Base-by-base conservation (phyloP, 1,140 invertebrate species). In the Ips typographus region DNA sequence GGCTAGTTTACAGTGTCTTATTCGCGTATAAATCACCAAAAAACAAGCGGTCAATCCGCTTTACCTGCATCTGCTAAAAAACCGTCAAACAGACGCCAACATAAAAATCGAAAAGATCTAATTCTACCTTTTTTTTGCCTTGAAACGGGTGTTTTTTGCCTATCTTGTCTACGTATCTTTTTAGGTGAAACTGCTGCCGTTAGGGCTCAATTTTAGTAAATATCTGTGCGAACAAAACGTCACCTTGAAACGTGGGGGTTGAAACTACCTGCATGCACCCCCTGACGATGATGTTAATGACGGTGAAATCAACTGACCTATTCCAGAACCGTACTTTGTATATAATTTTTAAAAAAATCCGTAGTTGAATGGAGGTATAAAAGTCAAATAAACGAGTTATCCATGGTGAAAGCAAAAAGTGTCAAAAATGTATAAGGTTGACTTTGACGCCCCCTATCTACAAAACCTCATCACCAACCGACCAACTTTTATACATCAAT, bases 221-320 rank as follows among this genome's bases (percentile, higher is more conserved):
- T 67, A 67, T 67, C 65, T 67, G 49, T 59, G 56, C 65, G 65
- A 67, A 67, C 65, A 67, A 67, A 67, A 67, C 56, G 65, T 67
- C 65, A 67, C 65, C 65, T 58, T 67, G 55, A 65, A 67, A 55
- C 37, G 52, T 55, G 52, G 52, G 52, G 52, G 52, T 22, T 55
- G 52, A 4, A 55, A 40, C 65, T 67, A 67, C 65, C 65, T 67
- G 65, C 65, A 37, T 41, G 56, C 63, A 53, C 53, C 63, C 63
- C 52, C 49, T 41, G 4, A 22, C 22, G 22, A 22, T 22, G 22
- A 22, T 22, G 22, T 22, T 22, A 22, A 22, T 22, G 22, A 22
- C 22, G 22, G 22, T 22, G 47, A 53, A 47, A 5, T n/a, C n/a
- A 47, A 47, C 44, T 47, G 44, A 47, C 44, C 22, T 47, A 4